Conservation (phyloP, 2,113 vertebrate genomes). For the Prochilodus magdalenae region DNA sequence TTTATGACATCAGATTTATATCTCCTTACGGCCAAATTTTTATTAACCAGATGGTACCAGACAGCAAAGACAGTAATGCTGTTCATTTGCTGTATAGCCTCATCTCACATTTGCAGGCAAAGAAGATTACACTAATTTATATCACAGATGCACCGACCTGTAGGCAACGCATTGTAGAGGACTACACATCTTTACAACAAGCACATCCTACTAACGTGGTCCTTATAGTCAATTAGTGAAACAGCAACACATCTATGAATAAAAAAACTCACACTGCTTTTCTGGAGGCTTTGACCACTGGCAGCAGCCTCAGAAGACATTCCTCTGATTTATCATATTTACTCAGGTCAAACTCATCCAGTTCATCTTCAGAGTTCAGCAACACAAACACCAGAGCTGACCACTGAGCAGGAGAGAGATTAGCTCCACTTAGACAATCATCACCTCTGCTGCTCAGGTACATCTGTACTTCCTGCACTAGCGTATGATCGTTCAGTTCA, state of each 20-base stretch:
- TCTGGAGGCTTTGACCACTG: slow-evolving; percentile 21
- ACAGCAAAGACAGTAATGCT: too few relatives aligned
- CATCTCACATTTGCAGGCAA: too few relatives aligned
- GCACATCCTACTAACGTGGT: too few relatives aligned
- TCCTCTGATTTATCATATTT: slow-evolving; percentile 13
- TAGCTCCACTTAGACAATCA: neutral
- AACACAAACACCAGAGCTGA: slow-evolving; percentile 12
- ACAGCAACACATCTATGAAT: neutral
- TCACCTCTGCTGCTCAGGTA: slow-evolving; percentile 4
- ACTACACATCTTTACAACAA: too few relatives aligned
- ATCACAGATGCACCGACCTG: too few relatives aligned
- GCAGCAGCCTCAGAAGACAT: slow-evolving; percentile 18
- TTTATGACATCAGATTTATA: too few relatives aligned
- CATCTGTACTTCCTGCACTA: slow-evolving; percentile 19
- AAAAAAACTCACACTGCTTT: neutral
- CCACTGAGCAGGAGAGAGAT: slow-evolving; percentile 11
- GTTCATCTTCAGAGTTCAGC: neutral
- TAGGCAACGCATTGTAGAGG: too few relatives aligned
- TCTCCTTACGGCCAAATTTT: too few relatives aligned
- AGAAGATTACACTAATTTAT: too few relatives aligned
- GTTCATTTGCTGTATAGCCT: too few relatives aligned
- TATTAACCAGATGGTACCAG: too few relatives aligned
- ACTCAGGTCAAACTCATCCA: slow-evolving; percentile 2
- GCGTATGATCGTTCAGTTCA: slow-evolving; percentile 3
- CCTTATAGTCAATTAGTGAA: too few relatives aligned